Evolutionary conservation across 2,888 invertebrate genomes (phyloP).

Genomic region (Oligia fasciuncula): DNA sequence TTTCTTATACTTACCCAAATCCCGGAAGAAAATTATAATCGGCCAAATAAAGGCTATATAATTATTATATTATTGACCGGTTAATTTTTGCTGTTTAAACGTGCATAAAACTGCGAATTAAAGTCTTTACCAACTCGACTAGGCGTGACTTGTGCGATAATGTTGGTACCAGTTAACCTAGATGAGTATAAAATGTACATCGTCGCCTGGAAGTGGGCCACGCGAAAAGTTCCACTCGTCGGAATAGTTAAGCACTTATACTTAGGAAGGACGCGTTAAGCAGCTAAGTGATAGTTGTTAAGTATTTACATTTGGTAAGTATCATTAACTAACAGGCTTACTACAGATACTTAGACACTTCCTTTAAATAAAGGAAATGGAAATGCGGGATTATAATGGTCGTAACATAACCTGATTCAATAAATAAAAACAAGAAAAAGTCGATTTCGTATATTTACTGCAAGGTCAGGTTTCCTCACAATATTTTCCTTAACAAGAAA

Average conservation of each 20-base stretch:
- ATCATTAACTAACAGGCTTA: background rate
- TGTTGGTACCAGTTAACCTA: conserved; percentile 47
- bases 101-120: background rate
- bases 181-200: conserved; percentile 54
- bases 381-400: background rate
- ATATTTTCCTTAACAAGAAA: background rate
- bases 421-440: too few species aligned
- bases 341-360: background rate
- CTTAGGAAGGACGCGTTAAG: conserved; percentile 5
- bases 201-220: conserved; percentile 68
- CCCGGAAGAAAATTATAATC: background rate
- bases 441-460: background rate
- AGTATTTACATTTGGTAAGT: conserved; percentile 9
- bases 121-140: background rate
- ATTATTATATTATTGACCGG: background rate
- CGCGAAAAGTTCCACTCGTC: conserved; percentile 75
- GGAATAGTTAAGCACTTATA: conserved; percentile 22
- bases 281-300: conserved; percentile 10
- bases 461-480: background rate
- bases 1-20: background rate
- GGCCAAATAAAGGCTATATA: background rate
- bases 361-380: background rate
- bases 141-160: conserved; percentile 6
- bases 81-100: conserved; percentile 17
- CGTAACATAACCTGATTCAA: background rate